Base-by-base conservation (phyloP, 2,888 invertebrate species). In the Drosophila trichaetosa region DNA sequence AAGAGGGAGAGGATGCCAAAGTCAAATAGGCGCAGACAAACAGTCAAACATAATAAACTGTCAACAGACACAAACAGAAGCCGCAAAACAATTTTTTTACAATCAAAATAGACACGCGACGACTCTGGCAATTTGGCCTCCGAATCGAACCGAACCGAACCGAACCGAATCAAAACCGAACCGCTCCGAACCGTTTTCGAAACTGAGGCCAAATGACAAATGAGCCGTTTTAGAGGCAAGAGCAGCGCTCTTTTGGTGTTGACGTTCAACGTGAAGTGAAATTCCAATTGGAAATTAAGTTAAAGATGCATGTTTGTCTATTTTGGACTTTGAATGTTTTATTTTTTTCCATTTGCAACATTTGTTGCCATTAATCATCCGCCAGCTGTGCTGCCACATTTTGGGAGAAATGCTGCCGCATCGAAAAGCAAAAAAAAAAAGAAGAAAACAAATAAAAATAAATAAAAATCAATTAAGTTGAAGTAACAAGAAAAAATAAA, bases 301-400 rank as follows among this genome's bases (percentile, higher is more conserved):
- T 69, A 66, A 75, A 74, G 86, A 74, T 73, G 80, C 80, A 77
- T 80, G 73, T 76, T 70, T 62, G 66, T 80, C 84, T 85, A 85
- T 85, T 85, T 85, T 69, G 68, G 84, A 77, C 57, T 74, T 73
- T 63, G 83, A 74, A 83, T 83, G 72, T 79, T 69, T 27, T 56
- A 40, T 31, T 29, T 51, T 31, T 11, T 33, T 6, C n/a, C 75
- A 66, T 65, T 65, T 69, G 73, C 79, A 87, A 80, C 91, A 91
- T 91, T 91, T 91, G 91, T 78, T 79, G 76, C 85, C 81, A 91
- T 91, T 91, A 90, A 91, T 91, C 91, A 91, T 91, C 67, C 57
- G 66, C 40, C 31, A 29, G 63, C 57, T 54, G 64, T 40, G 75
- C 48, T 27, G 62, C 58, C 74, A 59, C 58, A 53, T 61, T 74